Percentiles rank a stretch among this genome's conserved stretches.
These are phyloP conservation scores for Heliconius melpomene DNA, from an alignment of 1,140 invertebrate genomes.

Conservation along the genomic window DNA sequence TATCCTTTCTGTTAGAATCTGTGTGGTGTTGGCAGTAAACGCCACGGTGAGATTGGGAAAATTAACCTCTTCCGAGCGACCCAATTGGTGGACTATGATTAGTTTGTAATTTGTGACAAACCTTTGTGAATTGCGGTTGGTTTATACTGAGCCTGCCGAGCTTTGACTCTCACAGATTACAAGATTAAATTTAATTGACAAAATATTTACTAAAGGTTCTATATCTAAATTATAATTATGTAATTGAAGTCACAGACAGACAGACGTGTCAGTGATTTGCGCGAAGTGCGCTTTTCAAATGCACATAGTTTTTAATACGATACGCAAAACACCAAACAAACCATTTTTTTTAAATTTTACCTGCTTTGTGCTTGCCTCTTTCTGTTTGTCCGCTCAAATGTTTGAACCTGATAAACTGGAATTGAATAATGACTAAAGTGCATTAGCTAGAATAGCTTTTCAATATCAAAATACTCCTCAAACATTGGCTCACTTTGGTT, in stretches of 20 bases:
- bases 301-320: no score
- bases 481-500: no score
- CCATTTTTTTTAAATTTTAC: no score
- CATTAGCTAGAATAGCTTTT: no score
- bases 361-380: no score
- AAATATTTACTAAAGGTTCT: neutral
- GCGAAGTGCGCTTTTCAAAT: no score
- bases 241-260: neutral
- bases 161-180: neutral
- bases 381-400: no score
- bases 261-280: no score
- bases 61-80: constrained; percentile 67
- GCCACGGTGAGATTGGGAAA: constrained; percentile 56
- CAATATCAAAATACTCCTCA: no score
- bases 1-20: constrained; percentile 18
- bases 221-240: neutral
- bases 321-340: no score
- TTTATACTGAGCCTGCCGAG: constrained; percentile 2
- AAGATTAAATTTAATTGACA: neutral
- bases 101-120: constrained; percentile 69
- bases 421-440: no score
- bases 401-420: no score
- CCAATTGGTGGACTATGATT: constrained; percentile 69
- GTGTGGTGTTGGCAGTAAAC: constrained; percentile 40
- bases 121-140: constrained; percentile 38